These are phyloP conservation scores for Scrobipalpa costella DNA, from an alignment of 2,888 invertebrate species.

Conservation along the genomic window DNA sequence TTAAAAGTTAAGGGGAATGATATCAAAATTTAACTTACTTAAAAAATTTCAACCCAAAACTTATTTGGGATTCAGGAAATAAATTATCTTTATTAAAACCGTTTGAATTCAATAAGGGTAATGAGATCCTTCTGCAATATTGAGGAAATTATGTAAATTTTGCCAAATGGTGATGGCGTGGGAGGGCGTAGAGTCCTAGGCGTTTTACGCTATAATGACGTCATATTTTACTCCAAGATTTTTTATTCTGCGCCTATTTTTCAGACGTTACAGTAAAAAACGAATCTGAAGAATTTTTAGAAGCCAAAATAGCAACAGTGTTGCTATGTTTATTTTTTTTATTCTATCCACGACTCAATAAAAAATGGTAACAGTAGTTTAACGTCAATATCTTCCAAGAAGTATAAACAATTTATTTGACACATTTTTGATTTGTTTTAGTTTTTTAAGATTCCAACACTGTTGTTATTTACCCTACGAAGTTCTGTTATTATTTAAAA, in stretches of 20 bases:
- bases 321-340: no score
- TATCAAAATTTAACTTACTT: not conserved
- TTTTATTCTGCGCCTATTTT: not conserved
- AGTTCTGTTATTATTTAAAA: no score
- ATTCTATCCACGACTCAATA: no score
- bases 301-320: no score
- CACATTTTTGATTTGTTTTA: no score
- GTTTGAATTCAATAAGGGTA: not conserved
- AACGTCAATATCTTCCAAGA: no score
- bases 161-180: slow-evolving; percentile 4
- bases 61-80: not conserved
- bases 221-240: not conserved
- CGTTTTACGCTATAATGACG: not conserved
- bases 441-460: no score
- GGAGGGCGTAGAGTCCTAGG: not conserved
- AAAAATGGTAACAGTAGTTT: no score
- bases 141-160: slow-evolving; percentile 3
- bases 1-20: not conserved
- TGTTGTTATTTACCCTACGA: no score
- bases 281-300: no score
- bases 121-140: not conserved
- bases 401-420: no score
- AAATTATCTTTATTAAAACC: not conserved
- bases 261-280: no score
- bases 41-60: not conserved